A percentile compares a stretch with the other conserved stretches of the same genome.
phyloP scores from a whole-genome alignment of 30 jellyfish, hydroid and myxozoan species.

The Cassiopea andromeda region DNA sequence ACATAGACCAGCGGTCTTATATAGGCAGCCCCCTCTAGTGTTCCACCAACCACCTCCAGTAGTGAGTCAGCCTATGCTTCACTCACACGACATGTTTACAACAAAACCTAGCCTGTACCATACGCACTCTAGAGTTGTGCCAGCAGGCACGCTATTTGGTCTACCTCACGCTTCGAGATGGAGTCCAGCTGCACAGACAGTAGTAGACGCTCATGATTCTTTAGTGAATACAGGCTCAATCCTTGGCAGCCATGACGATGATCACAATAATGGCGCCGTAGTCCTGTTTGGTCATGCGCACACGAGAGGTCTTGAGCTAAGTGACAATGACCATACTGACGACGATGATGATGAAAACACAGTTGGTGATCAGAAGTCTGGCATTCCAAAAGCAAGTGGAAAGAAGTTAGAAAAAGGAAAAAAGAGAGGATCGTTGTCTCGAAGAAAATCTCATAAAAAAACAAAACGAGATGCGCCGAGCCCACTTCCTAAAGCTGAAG shows the following conservation, averaged over 20 bases:
- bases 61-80: constrained; percentile 89
- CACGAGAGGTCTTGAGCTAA: constrained; percentile 19
- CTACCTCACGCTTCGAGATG: constrained; percentile 72
- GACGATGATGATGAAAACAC: constrained; percentile 9
- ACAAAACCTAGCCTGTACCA: constrained; percentile 74
- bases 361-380: constrained; percentile 64
- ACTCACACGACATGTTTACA: constrained; percentile 72
- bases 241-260: constrained; percentile 39
- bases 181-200: constrained; percentile 37
- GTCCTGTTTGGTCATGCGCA: constrained; percentile 50
- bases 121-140: constrained; percentile 59
- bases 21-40: constrained; percentile 91
- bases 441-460: constrained; percentile 14
- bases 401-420: constrained; percentile 13
- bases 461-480: constrained; percentile 68
- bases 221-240: constrained; percentile 4
- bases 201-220: constrained; percentile 53
- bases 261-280: constrained; percentile 41
- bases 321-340: constrained; percentile 12
- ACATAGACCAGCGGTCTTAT: constrained; percentile 95
- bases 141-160: constrained; percentile 76
- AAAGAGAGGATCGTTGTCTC: constrained; percentile 14
- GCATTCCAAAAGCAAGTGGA: constrained; percentile 37
- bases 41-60: constrained; percentile 98
- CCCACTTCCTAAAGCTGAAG: not conserved